Evolutionary conservation across 2,797 vertebrate genomes (phyloP), one percentile per base, ranked within the genome.

Genomic region (Oryzias dopingdopingensis): DNA sequence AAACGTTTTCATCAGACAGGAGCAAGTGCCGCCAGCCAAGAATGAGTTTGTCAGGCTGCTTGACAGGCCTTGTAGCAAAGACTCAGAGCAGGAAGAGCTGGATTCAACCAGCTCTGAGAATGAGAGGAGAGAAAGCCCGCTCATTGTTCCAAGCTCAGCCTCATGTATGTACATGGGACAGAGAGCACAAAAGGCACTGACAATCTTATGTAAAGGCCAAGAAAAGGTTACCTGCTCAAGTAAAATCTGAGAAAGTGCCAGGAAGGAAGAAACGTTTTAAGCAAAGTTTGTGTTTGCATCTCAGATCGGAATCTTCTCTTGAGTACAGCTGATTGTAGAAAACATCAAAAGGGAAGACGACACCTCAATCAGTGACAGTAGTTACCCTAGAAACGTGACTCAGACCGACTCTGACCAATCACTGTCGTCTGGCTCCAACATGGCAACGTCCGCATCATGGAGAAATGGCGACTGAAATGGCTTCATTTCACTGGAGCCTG

Each of bases 1-100:
- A 83, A 86, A 83, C 83, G 83, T 89, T 89, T 88, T 82, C 85
- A 86, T 86, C 85, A 88, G 86, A 84, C 82, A 84, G 79, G 79
- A 87, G 80, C 84, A 83, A 82, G 83, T 48, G 74, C 82, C 58
- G 75, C 67, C 15, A 72, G 86, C 84, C 70, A 79, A 73, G 77
- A 86, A 86, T 72, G 84, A 83, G 85, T 86, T 82, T 87, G 81
- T 89, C 86, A 87, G 77, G 63, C 75, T 32, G 75, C 72, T 72
- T 83, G 83, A 85, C 83, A 86, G 84, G 71, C 66, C 78, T 72
- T 37, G 63, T 49, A 84, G 79, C 77, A 70, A 67, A n/a, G 42
- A 65, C 73, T 72, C 59, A 64, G 69, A 72, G 58, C 72, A 32
- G 63, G 68, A 70, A 59, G 71, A 55, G 54, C 63, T 40, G 50